Conservation (phyloP, 1,140 invertebrate species). For the fruit fly (Drosophila melanogaster) region DNA sequence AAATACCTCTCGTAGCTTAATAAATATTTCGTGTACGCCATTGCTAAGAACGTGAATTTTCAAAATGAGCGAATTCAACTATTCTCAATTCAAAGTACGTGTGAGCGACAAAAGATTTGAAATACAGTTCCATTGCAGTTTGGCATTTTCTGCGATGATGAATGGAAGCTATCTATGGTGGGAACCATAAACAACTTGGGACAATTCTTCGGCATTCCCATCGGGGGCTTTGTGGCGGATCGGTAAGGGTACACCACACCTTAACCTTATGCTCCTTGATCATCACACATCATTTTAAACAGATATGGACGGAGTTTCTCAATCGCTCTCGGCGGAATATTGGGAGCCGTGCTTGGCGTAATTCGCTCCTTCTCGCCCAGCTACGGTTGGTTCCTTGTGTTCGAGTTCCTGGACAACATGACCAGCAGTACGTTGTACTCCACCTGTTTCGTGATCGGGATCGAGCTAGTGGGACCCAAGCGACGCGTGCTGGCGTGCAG, state of each 20-base stretch:
- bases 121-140: conserved; percentile 78
- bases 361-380: conserved; percentile 88
- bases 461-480: conserved; percentile 91
- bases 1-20: no score
- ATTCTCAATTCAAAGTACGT: no score
- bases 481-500: conserved; percentile 90
- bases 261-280: neutral
- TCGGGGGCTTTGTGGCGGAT: conserved; percentile 89
- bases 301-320: conserved; percentile 88
- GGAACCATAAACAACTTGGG: conserved; percentile 90
- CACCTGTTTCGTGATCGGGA: conserved; percentile 87
- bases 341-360: conserved; percentile 87
- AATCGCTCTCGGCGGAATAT: conserved; percentile 86
- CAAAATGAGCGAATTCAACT: no score
- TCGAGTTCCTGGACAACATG: conserved; percentile 88
- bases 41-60: no score
- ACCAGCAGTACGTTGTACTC: conserved; percentile 88
- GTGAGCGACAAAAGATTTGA: conserved; percentile 62
- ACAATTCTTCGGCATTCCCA: conserved; percentile 89
- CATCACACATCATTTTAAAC: neutral
- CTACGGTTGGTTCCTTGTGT: conserved; percentile 87
- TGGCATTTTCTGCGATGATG: conserved; percentile 78
- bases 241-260: conserved; percentile 79
- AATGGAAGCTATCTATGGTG: conserved; percentile 90
- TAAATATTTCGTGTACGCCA: no score